Percentiles rank a stretch among this genome's conserved stretches.
Evolutionary conservation across 2,888 invertebrate species (phyloP).

Genomic region (Herminia tarsipennalis): DNA sequence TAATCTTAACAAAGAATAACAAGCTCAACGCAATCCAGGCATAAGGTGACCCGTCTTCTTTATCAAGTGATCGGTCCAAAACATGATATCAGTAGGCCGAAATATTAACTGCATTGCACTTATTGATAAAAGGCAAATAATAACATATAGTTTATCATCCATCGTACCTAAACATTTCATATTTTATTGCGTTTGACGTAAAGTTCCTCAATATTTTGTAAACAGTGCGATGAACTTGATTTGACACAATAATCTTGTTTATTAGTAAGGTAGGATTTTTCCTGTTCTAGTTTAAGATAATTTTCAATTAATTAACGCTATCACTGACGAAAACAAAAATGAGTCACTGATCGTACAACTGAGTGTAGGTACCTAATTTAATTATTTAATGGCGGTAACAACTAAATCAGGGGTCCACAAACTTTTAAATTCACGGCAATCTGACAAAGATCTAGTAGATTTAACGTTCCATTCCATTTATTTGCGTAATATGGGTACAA

Average conservation of each 20-base stretch:
- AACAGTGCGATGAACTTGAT: background rate
- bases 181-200: background rate
- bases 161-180: slow-evolving; percentile 18
- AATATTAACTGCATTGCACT: slow-evolving; percentile 44
- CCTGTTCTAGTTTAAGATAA: too few relatives aligned
- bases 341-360: too few relatives aligned
- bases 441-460: too few relatives aligned
- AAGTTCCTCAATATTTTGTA: background rate
- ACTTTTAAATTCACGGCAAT: too few relatives aligned
- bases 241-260: background rate
- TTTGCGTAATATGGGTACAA: too few relatives aligned
- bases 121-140: slow-evolving; percentile 40
- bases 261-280: background rate
- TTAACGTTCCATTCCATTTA: too few relatives aligned
- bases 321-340: too few relatives aligned
- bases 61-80: slow-evolving; percentile 39
- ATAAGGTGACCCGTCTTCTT: slow-evolving; percentile 24
- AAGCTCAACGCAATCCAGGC: background rate
- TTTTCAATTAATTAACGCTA: too few relatives aligned
- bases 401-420: too few relatives aligned
- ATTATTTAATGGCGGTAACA: too few relatives aligned
- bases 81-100: slow-evolving; percentile 47
- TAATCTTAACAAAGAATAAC: too few relatives aligned
- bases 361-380: too few relatives aligned
- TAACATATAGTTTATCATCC: slow-evolving; percentile 20